phyloP scores from a whole-genome alignment of 2,797 vertebrate species.

The Pteronotus mesoamericanus region DNA sequence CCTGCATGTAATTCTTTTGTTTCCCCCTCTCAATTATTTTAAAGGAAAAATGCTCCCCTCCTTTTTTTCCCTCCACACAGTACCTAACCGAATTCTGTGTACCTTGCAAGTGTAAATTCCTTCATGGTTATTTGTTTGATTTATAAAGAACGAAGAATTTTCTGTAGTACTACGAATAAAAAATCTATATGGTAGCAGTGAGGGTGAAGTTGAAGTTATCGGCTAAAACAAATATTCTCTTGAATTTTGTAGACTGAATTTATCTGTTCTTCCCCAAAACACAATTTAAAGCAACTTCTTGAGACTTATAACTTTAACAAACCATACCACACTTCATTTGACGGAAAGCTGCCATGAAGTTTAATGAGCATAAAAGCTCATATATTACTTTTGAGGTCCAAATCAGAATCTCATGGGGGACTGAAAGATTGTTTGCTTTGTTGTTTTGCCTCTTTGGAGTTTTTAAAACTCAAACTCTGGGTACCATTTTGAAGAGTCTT shows the following conservation, averaged over 20 bases:
- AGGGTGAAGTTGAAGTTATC: background rate
- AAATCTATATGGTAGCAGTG: background rate
- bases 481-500: background rate
- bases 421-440: background rate
- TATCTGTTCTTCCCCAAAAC: background rate
- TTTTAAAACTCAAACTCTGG: background rate
- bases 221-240: background rate
- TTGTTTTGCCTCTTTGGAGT: background rate
- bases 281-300: background rate
- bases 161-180: background rate
- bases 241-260: background rate
- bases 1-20: background rate
- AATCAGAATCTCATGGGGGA: background rate
- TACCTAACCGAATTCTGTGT: background rate
- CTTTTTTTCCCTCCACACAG: background rate
- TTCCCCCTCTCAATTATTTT: background rate
- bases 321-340: background rate
- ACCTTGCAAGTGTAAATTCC: background rate
- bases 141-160: background rate
- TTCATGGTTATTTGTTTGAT: background rate
- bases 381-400: background rate
- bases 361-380: background rate
- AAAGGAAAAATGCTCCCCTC: background rate
- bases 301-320: background rate
- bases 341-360: background rate